Evolutionary conservation across 2,888 invertebrate species (phyloP).

Genomic region (Spodoptera picta): DNA sequence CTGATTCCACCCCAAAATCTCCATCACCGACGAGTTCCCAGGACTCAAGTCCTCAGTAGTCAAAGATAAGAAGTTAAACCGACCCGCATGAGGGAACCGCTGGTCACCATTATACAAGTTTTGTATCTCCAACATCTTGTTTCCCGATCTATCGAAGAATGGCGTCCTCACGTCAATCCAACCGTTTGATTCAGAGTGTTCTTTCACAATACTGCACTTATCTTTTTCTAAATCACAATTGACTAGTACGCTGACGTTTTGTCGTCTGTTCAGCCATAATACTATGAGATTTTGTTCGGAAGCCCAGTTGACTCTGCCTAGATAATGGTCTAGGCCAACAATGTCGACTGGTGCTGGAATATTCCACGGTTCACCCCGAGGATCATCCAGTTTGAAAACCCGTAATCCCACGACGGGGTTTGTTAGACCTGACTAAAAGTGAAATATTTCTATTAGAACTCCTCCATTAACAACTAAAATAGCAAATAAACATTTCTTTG

Average conservation of each 20-base stretch:
- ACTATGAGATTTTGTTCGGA: constrained; percentile 90
- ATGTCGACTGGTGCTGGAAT: constrained; percentile 87
- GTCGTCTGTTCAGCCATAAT: constrained; percentile 95
- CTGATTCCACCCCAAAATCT: constrained; percentile 90
- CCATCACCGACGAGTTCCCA: constrained; percentile 89
- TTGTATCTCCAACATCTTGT: constrained; percentile 80
- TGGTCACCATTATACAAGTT: constrained; percentile 72
- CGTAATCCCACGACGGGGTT: constrained; percentile 92
- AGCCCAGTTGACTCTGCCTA: constrained; percentile 93
- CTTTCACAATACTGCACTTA: constrained; percentile 78
- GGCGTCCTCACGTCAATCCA: constrained; percentile 91
- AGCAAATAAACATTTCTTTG: background rate
- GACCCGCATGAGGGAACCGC: constrained; percentile 83
- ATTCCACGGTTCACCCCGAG: constrained; percentile 69
- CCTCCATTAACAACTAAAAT: no score
- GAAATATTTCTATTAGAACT: constrained; percentile 35
- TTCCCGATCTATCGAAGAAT: constrained; percentile 82
- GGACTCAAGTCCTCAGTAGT: constrained; percentile 83
- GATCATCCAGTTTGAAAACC: constrained; percentile 86
- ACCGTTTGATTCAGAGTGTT: constrained; percentile 89
- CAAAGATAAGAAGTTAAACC: constrained; percentile 71
- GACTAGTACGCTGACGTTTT: constrained; percentile 91
- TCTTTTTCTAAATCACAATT: constrained; percentile 86
- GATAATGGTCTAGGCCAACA: constrained; percentile 90
- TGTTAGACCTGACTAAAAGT: constrained; percentile 90